Evolutionary conservation across 2,888 invertebrate genomes (phyloP), one percentile per base, ranked within the genome.

Genomic region (Perdita meconis): DNA sequence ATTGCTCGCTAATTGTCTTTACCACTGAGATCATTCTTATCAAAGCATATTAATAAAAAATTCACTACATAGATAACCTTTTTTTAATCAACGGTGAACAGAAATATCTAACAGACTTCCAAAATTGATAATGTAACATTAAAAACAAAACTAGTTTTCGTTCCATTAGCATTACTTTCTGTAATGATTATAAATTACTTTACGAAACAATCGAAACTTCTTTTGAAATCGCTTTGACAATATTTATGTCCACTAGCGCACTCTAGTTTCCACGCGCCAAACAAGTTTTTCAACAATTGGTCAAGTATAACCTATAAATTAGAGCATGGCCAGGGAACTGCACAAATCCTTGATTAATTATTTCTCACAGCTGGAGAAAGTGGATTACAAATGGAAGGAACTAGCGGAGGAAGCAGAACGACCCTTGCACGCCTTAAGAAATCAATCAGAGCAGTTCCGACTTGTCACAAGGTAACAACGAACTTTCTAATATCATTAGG

Each of bases 371-470:
- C 56, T 90, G n/a, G 81, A 81, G 34, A 86, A 71, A 30, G 67
- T 83, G 2, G 77, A 89, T 10, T 59, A 30, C 3, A 88, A 84
- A 34, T 88, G 87, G 85, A 81, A 79, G 22, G 86, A 88, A 63
- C 67, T 86, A 13, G 44, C 47, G 0, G 71, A 74, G 30, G 71
- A 44, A 16, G 71, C 79, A 0, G 77, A 72, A 55, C 67, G 64
- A 12, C 79, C 84, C 0, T 47, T 90, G 2, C 69, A 82, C 0
- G 85, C 72, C 13, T 61, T 91, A 34, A 83, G 71, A 60, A 89
- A 90, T 84, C 87, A 86, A 80, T 80, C 77, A 3, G 88, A 90
- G 64, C 89, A 90, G 55, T 75, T 89, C n/a, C 82, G 81, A n/a
- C 83, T 82, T 5, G 86, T 90, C 26, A 59, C 56, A 57, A 84